These are phyloP conservation scores for Chaitophorus viminalis DNA, from an alignment of 2,888 invertebrate species.

Conservation along the genomic window DNA sequence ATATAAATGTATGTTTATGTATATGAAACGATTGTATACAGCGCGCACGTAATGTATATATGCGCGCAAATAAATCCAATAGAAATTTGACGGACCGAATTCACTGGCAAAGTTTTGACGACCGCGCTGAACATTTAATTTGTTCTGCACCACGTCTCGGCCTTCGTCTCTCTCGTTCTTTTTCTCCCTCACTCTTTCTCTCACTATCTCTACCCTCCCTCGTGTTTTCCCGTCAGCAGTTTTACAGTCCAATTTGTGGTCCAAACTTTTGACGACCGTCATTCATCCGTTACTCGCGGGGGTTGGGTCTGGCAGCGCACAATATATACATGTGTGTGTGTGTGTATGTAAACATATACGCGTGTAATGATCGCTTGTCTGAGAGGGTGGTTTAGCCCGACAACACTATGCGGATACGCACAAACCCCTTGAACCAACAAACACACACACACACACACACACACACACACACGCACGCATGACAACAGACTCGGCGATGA, in stretches of 20 bases:
- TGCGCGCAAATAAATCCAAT: constrained; percentile 15
- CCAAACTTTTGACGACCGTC: constrained; percentile 19
- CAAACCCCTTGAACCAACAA: too few species aligned
- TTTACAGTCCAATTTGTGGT: constrained; percentile 41
- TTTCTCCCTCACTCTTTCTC: background rate
- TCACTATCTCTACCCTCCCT: background rate
- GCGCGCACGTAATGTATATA: background rate
- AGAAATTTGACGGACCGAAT: constrained; percentile 29
- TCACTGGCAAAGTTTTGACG: constrained; percentile 34
- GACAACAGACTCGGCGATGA: background rate
- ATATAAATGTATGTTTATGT: too few species aligned
- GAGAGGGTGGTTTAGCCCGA: background rate
- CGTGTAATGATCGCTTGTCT: background rate
- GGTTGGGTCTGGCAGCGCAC: background rate
- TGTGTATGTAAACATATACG: background rate
- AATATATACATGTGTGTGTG: background rate
- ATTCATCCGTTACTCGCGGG: background rate
- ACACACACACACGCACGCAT: background rate
- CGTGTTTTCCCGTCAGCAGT: background rate
- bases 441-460: background rate
- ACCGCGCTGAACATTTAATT: constrained; percentile 23
- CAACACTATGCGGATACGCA: background rate
- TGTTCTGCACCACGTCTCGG: background rate
- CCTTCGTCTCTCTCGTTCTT: background rate
- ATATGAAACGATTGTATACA: background rate